These are phyloP conservation scores for Hyles lineata DNA, from an alignment of 2,888 invertebrate genomes.

Conservation along the genomic window DNA sequence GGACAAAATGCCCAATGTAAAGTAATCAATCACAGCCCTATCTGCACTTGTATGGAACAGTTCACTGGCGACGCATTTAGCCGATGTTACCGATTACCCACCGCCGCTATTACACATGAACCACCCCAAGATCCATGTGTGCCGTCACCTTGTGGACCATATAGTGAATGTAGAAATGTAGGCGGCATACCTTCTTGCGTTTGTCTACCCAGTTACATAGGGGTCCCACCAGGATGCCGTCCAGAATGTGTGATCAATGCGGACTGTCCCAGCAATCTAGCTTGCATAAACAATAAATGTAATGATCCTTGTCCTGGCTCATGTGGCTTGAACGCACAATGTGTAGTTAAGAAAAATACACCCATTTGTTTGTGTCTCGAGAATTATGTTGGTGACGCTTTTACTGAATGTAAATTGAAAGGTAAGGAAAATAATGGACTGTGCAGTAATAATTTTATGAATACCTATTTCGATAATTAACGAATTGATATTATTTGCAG, in stretches of 20 bases:
- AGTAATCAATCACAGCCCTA: constrained; percentile 89
- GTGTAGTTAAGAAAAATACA: constrained; percentile 88
- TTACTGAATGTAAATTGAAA: constrained; percentile 84
- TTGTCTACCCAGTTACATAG: constrained; percentile 87
- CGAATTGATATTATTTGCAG: constrained; percentile 49
- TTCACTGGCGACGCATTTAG: constrained; percentile 88
- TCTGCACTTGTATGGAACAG: constrained; percentile 87
- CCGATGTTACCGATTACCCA: constrained; percentile 78
- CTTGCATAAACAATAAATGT: constrained; percentile 91
- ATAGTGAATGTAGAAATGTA: constrained; percentile 86
- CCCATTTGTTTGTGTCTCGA: constrained; percentile 90
- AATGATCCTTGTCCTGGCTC: constrained; percentile 92
- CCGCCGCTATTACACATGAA: constrained; percentile 52
- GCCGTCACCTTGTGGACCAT: constrained; percentile 88
- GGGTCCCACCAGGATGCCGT: constrained; percentile 88
- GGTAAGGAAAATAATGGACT: constrained; percentile 62
- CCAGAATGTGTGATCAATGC: constrained; percentile 89
- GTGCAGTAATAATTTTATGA: no score
- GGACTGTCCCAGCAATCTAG: constrained; percentile 90
- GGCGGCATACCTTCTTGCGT: constrained; percentile 87
- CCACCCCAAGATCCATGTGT: constrained; percentile 82
- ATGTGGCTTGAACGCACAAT: constrained; percentile 87
- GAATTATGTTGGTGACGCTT: constrained; percentile 90
- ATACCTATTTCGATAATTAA: no score
- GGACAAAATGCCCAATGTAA: constrained; percentile 89